Percentiles rank a stretch among this genome's conserved stretches.
Evolutionary conservation across 2,888 invertebrate species (phyloP).

Genomic region (Carabus problematicus): DNA sequence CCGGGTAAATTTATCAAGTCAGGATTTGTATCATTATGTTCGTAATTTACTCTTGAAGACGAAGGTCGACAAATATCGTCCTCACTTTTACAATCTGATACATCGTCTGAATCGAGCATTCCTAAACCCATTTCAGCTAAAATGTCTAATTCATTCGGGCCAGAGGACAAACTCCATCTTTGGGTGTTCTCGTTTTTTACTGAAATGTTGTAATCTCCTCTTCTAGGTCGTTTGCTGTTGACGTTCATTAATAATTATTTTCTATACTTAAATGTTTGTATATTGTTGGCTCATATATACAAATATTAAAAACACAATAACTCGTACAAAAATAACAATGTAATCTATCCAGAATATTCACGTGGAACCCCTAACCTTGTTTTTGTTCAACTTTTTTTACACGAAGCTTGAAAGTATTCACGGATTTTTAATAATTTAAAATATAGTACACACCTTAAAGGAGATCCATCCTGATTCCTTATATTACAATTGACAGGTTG

Average conservation of each 20-base stretch:
- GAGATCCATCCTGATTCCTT: constrained; percentile 50
- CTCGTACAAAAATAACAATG: not conserved
- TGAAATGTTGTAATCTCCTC: constrained; percentile 15
- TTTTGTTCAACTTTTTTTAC: not conserved
- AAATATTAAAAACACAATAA: constrained; percentile 10
- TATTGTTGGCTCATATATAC: not conserved
- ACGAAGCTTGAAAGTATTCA: not conserved
- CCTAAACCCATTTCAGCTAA: constrained; percentile 68
- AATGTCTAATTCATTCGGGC: constrained; percentile 60
- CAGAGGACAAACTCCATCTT: constrained; percentile 54
- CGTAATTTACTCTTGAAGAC: constrained; percentile 52
- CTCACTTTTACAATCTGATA: constrained; percentile 35
- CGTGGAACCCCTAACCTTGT: constrained; percentile 34
- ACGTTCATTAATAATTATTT: no score
- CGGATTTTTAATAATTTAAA: constrained; percentile 2
- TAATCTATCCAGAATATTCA: constrained; percentile 5
- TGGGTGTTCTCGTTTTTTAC: constrained; percentile 35
- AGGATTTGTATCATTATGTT: constrained; percentile 53
- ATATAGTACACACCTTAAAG: constrained; percentile 50
- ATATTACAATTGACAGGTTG: constrained; percentile 52
- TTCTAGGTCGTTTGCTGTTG: constrained; percentile 29
- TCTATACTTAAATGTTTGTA: no score
- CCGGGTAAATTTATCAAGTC: constrained; percentile 55
- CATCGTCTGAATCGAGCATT: constrained; percentile 64
- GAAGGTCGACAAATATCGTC: constrained; percentile 48